Percentiles rank a stretch among this genome's conserved stretches.
These are phyloP conservation scores for Nothobranchius furzeri DNA, from an alignment of 2,113 vertebrate species.

Conservation along the genomic window DNA sequence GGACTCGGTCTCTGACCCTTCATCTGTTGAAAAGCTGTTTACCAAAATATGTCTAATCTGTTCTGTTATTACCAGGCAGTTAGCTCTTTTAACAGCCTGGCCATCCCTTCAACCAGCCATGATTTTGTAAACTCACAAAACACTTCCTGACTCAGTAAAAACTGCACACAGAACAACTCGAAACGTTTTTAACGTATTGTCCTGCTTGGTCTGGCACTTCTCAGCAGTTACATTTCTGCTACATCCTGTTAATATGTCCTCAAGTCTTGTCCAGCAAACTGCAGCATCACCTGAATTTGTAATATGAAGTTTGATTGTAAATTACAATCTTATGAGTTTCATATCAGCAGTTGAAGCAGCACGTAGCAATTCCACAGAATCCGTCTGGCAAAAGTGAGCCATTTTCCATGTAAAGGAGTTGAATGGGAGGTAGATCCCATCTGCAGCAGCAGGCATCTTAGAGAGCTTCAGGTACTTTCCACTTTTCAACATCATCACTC, in stretches of 20 bases:
- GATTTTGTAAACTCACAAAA: constrained; percentile 20
- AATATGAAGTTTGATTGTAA: constrained; percentile 9
- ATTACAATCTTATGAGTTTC: constrained; percentile 6
- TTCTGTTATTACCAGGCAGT: constrained; percentile 25
- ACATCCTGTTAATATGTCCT: constrained; percentile 18
- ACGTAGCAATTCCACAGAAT: constrained; percentile 3
- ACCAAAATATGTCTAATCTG: constrained; percentile 11
- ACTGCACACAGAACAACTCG: too few relatives aligned
- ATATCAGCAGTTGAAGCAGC: background rate
- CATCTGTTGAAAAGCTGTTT: constrained; percentile 32
- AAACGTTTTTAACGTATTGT: background rate
- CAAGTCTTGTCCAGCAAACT: background rate
- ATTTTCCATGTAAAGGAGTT: constrained; percentile 17
- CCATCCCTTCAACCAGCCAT: constrained; percentile 22
- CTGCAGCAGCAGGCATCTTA: constrained; percentile 45
- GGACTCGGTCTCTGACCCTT: constrained; percentile 18
- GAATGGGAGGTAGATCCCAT: constrained; percentile 44
- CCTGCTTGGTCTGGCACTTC: constrained; percentile 3
- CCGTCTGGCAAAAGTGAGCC: constrained; percentile 10
- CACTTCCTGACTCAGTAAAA: too few relatives aligned
- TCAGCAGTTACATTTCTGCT: background rate
- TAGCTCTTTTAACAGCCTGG: constrained; percentile 16
- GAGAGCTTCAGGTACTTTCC: constrained; percentile 49
- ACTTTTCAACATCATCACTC: constrained; percentile 42
- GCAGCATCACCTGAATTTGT: constrained; percentile 9